Percentiles rank a stretch among this genome's conserved stretches.
Conservation (phyloP, 37 sponge, comb jelly and placozoan genomes). For the Petrosia ficiformis region DNA sequence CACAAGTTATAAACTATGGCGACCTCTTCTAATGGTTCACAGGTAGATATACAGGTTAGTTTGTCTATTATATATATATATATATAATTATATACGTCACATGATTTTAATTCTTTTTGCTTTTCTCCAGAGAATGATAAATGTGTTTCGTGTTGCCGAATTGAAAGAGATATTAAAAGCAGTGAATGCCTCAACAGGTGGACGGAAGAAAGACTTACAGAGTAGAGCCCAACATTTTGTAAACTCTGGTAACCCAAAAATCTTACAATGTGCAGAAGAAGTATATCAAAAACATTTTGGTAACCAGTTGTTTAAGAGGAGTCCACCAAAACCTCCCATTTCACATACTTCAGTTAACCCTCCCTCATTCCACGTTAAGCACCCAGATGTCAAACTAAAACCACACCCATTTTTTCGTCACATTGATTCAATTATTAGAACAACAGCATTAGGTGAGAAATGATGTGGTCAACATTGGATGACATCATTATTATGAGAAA, state of each 20-base stretch:
- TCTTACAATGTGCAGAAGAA: slow-evolving; percentile 16
- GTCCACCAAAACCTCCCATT: neutral
- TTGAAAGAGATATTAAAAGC: slow-evolving; percentile 68
- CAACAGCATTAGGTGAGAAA: slow-evolving; percentile 50
- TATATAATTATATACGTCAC: too few species aligned
- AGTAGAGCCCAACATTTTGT: slow-evolving; percentile 37
- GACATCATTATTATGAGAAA: too few species aligned
- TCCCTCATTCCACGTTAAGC: slow-evolving; percentile 3
- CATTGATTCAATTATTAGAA: slow-evolving; percentile 45
- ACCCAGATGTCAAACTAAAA: slow-evolving; percentile 65
- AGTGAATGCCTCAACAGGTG: slow-evolving; percentile 50
- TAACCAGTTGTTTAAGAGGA: neutral
- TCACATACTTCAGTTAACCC: neutral
- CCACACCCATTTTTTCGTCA: slow-evolving; percentile 31
- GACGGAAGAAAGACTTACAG: slow-evolving; percentile 70
- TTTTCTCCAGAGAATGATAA: slow-evolving; percentile 37
- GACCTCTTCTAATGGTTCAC: too few species aligned
- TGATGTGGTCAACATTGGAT: too few species aligned
- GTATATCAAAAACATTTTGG: slow-evolving; percentile 18
- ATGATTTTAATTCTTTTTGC: too few species aligned
- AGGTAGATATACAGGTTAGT: too few species aligned
- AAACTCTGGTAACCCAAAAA: slow-evolving; percentile 15
- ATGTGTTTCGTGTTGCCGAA: slow-evolving; percentile 69
- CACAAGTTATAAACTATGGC: too few species aligned
- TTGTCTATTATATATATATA: too few species aligned